Percentiles rank a stretch among this genome's conserved stretches.
Evolutionary conservation across 2,113 vertebrate species (phyloP).

Genomic region (Ailuropoda melanoleuca): DNA sequence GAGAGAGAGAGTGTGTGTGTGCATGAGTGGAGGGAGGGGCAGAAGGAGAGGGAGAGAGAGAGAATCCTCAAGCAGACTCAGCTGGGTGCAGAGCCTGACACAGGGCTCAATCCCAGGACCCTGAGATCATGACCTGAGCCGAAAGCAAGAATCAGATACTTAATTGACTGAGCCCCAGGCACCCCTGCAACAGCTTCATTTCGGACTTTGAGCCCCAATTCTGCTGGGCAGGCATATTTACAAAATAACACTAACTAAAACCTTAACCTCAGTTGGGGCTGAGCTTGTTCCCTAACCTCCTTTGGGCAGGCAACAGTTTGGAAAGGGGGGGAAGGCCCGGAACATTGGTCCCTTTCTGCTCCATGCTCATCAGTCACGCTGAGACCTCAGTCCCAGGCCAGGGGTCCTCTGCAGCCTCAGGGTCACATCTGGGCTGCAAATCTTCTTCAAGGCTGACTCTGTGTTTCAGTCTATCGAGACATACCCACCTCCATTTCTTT

Average conservation of each 20-base stretch:
- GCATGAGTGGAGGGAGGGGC: background rate
- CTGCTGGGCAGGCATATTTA: background rate
- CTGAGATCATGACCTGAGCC: no score
- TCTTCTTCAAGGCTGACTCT: background rate
- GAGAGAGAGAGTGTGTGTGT: background rate
- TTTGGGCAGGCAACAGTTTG: background rate
- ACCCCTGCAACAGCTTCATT: background rate
- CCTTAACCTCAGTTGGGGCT: background rate
- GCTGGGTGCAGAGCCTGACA: background rate
- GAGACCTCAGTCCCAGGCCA: background rate
- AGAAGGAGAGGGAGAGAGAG: background rate
- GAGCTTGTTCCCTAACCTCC: background rate
- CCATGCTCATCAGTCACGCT: background rate
- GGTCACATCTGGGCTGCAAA: background rate
- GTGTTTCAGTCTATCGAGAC: background rate
- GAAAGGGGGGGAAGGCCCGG: rapidly evolving
- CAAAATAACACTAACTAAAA: background rate
- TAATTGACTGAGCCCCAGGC: no score
- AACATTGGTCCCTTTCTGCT: background rate
- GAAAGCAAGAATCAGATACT: no score
- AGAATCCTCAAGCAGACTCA: background rate
- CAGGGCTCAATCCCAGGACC: background rate
- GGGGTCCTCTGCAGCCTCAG: background rate
- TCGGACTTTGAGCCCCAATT: background rate
- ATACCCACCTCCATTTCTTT: background rate